Evolutionary conservation across 2,888 invertebrate species (phyloP).

Genomic region (Eretmocerus hayati): DNA sequence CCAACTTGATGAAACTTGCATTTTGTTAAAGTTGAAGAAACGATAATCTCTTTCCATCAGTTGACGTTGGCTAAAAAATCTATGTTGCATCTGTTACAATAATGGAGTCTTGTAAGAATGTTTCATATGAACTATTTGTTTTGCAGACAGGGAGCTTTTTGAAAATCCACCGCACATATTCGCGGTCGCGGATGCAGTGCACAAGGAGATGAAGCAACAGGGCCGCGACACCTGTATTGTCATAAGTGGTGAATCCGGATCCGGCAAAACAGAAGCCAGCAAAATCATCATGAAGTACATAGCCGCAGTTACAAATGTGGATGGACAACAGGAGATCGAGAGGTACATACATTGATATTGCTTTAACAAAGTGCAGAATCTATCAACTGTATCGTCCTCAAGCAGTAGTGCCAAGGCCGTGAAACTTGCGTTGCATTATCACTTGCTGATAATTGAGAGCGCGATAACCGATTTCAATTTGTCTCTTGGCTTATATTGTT

Average conservation of each 20-base stretch:
- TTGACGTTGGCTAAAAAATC: too few relatives aligned
- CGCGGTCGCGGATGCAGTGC: slow-evolving; percentile 96
- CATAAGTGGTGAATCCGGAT: slow-evolving; percentile 95
- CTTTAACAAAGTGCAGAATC: too few relatives aligned
- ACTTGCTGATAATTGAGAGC: slow-evolving; percentile 1
- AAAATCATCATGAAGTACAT: slow-evolving; percentile 99
- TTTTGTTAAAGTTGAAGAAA: too few relatives aligned
- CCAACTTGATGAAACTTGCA: too few relatives aligned
- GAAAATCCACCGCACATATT: slow-evolving; percentile 96
- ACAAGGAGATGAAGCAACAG: slow-evolving; percentile 84
- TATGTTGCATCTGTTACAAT: too few relatives aligned
- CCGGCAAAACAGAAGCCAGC: slow-evolving; percentile 97
- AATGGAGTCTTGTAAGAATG: too few relatives aligned
- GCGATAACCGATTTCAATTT: too few relatives aligned
- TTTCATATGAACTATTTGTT: not conserved
- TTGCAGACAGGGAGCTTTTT: slow-evolving; percentile 81
- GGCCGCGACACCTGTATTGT: slow-evolving; percentile 94
- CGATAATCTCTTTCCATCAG: too few relatives aligned
- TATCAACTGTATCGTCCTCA: not conserved
- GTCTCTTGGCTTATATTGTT: too few relatives aligned
- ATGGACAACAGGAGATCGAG: slow-evolving; percentile 92
- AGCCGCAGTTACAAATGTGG: slow-evolving; percentile 90
- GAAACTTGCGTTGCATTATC: too few relatives aligned
- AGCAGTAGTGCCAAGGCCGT: not conserved
- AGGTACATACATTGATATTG: slow-evolving; percentile 58